Evolutionary conservation across 2,888 invertebrate genomes (phyloP).

Genomic region (Thymelicus sylvestris): DNA sequence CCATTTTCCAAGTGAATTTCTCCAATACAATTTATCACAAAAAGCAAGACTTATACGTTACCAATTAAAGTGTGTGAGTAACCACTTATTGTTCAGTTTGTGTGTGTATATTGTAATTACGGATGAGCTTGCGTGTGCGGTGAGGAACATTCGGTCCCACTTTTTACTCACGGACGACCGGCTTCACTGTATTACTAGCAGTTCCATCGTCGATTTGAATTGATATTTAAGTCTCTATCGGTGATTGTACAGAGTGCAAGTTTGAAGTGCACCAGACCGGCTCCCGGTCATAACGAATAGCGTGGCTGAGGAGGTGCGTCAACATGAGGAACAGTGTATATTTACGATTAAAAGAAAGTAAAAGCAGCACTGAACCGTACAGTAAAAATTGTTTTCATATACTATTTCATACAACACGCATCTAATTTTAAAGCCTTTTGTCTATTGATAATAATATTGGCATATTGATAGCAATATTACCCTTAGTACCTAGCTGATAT

Average conservation of each 20-base stretch:
- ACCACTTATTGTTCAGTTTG: constrained; percentile 55
- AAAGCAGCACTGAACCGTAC: constrained; percentile 62
- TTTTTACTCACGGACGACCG: constrained; percentile 67
- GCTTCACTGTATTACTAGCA: constrained; percentile 57
- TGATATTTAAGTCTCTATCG: constrained; percentile 57
- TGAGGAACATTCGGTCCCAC: constrained; percentile 62
- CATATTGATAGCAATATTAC: too few species aligned
- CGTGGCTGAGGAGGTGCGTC: constrained; percentile 54
- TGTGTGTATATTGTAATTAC: constrained; percentile 65
- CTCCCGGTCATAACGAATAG: constrained; percentile 50
- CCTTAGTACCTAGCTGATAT: too few species aligned
- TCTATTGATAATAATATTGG: neutral
- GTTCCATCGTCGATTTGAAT: constrained; percentile 44
- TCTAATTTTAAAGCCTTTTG: neutral
- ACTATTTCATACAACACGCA: constrained; percentile 7
- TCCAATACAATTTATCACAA: constrained; percentile 82
- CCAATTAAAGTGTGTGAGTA: constrained; percentile 58
- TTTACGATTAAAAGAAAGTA: constrained; percentile 71
- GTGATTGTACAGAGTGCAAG: constrained; percentile 59
- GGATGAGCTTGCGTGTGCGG: constrained; percentile 64
- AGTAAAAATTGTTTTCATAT: constrained; percentile 6
- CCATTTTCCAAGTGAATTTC: constrained; percentile 85
- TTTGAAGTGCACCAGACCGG: constrained; percentile 48
- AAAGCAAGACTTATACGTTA: constrained; percentile 76
- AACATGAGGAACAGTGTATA: constrained; percentile 62